Evolutionary conservation across 2,797 vertebrate species (phyloP), one percentile per base, ranked within the genome.

Genomic region (Rhinella marina): DNA sequence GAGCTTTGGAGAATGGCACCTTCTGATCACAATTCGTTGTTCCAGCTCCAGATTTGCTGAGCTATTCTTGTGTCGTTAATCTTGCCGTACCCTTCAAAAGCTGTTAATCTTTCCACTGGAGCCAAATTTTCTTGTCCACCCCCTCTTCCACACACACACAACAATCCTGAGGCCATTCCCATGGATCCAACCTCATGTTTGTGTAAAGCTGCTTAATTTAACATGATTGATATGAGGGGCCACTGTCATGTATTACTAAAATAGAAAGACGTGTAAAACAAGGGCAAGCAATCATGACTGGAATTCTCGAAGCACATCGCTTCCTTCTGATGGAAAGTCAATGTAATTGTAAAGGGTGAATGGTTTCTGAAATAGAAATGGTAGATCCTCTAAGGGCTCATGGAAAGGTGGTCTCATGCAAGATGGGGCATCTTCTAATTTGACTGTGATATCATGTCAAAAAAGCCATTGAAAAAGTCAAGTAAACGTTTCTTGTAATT

Each of bases 41-140:
- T 56, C 66, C 57, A 77, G 41, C 56, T 75, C 54, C 32, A 62
- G 48, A 70, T 72, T 16, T 82, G 68, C 27, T 81, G 68, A 23
- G 79, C 54, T 82, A 62, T 87, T 86, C 68, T n/a, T 52, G 17
- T 29, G 86, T 14, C 48, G 32, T 16, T 75, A 62, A 81, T 81
- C 57, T 62, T 62, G 29, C 56, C 13, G 57, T 61, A 62, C 56
- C 23, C 25, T 52, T 41, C 32, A 82, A 57, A 48, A 73, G 68
- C n/a, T 64, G 68, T 76, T 77, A 82, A 76, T 64, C 57, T 27
- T 59, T 52, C 13, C 41, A 82, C 0, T 17, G 11, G 54, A 62
- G 56, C 68, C 56, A 75, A 59, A 68, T 82, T 76, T 82, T 56
- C 8, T 25, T 82, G 41, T 54, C 14, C 48, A 23, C 19, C 59